These are phyloP conservation scores for Eupsittula cactorum DNA, from an alignment of 2,113 vertebrate species.

Conservation along the genomic window DNA sequence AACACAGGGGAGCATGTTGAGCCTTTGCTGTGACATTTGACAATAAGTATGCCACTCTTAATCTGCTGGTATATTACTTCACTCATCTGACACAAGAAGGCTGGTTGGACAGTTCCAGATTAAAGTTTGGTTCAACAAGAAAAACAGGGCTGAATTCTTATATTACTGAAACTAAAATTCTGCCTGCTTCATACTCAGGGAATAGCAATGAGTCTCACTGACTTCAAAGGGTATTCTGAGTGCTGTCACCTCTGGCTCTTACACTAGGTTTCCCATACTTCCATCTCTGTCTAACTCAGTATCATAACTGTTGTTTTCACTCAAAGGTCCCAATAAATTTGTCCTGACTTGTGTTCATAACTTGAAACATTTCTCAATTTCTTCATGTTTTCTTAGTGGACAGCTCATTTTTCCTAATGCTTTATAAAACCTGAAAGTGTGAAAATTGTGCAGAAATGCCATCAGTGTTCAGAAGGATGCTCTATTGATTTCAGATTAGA, in stretches of 20 bases:
- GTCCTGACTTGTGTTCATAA: background rate
- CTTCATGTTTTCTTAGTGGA: background rate
- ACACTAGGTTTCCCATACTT: background rate
- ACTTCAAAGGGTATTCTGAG: background rate
- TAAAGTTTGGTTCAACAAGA: background rate
- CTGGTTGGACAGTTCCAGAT: background rate
- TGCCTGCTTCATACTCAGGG: background rate
- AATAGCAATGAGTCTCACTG: background rate
- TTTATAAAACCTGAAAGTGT: background rate
- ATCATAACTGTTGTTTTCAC: background rate
- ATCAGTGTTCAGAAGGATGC: background rate
- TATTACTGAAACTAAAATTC: background rate
- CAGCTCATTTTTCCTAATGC: background rate
- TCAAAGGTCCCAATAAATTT: background rate
- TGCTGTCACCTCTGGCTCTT: background rate
- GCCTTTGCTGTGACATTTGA: background rate
- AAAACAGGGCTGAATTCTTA: background rate
- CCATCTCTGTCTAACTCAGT: background rate
- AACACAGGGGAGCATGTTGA: background rate
- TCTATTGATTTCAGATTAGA: conserved; percentile 28
- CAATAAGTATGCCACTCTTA: background rate
- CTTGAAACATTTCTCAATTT: background rate
- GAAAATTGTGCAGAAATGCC: background rate
- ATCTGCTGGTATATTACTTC: background rate
- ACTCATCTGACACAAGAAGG: background rate